Conservation (phyloP, 2,797 vertebrate species). For the Phataginus tricuspis region DNA sequence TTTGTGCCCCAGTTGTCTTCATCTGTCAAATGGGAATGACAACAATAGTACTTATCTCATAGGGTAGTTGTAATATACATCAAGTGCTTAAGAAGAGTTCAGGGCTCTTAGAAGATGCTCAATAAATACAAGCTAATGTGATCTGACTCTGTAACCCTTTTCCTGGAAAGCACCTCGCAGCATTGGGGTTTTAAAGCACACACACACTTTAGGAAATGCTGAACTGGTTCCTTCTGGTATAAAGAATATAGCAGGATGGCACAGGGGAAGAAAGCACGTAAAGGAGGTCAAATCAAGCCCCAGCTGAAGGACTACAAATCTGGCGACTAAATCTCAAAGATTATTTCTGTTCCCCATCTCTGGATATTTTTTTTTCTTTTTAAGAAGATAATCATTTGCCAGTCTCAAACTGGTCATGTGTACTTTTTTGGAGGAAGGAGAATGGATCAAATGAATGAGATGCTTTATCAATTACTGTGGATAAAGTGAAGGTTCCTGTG, state of each 20-base stretch:
- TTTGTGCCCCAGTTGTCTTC: neutral
- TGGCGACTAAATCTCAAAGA: neutral
- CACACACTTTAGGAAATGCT: neutral
- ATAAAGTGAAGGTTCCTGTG: no score
- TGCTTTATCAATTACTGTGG: no score
- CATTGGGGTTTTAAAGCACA: neutral
- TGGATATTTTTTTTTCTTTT: neutral
- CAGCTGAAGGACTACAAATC: neutral
- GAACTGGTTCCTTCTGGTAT: neutral
- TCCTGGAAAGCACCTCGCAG: neutral
- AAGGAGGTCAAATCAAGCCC: neutral
- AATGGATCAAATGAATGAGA: no score
- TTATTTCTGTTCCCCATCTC: neutral
- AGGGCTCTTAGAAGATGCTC: neutral
- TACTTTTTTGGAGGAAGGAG: neutral
- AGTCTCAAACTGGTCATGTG: neutral
- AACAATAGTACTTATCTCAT: constrained; percentile 1
- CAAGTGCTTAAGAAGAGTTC: neutral
- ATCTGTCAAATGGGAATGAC: neutral
- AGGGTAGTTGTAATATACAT: neutral
- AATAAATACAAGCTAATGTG: neutral
- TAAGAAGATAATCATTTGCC: neutral
- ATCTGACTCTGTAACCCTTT: neutral
- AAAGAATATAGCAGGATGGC: neutral
- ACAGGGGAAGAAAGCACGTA: neutral